Evolutionary conservation across 2,888 invertebrate genomes (phyloP), one percentile per base, ranked within the genome.

Genomic region (Serripes groenlandicus): DNA sequence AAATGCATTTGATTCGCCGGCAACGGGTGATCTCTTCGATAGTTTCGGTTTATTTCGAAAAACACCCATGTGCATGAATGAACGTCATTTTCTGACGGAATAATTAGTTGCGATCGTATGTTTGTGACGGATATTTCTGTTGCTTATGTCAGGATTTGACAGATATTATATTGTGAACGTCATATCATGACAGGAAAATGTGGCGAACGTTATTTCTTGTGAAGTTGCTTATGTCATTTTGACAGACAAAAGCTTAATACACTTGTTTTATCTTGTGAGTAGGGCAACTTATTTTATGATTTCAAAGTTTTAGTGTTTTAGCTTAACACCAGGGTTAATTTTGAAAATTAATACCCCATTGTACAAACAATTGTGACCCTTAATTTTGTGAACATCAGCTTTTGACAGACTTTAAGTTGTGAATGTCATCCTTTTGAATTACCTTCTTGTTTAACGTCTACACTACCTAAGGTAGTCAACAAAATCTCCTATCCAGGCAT

Each of bases 171-270:
- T 74, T 75, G 72, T 66, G 75, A 64, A 66, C 66, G 54, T 75
- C 75, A 75, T 75, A n/a, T 75, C 37, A 23, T 66, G 75, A 75
- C 75, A 49, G 75, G 66, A 28, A 32, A 66, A 66, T 75, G 62
- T 64, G 62, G 49, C 30, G 42, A 72, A 54, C 32, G 56, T 54
- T 32, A 54, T 72, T 72, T n/a, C 72, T 35, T 54, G n/a, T 72
- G 32, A 72, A 54, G 23, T 54, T 23, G 54, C 54, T 72, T 58
- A 72, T 5, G 60, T 72, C 58, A 72, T 72, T 72, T 72, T 72
- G 72, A 72, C 62, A 62, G 72, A 72, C 58, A 72, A 72, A 72
- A 21, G 58, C 60, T 58, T 56, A 58, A 58, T 32, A 58, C n/a
- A 32, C 11, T 37, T 58, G 23, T 54, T 28, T 62, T 62, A 28